A percentile compares a stretch with the other conserved stretches of the same genome.
Evolutionary conservation across 2,113 vertebrate genomes (phyloP).

Genomic region (Dipodomys merriami): DNA sequence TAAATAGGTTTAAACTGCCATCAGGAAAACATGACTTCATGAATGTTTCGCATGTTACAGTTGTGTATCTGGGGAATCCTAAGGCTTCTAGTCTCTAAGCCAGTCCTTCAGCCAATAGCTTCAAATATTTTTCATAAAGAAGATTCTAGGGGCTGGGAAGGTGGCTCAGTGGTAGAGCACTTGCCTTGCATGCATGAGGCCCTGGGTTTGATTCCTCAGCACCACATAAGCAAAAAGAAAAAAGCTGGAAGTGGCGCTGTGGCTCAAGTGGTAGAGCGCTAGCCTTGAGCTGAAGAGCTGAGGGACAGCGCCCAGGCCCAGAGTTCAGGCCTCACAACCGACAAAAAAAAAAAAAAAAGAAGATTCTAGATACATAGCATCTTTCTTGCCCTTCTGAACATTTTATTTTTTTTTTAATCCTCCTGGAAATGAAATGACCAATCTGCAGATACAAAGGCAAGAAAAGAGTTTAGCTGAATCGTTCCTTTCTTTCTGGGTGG

Average conservation of each 20-base stretch:
- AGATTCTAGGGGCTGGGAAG: background rate
- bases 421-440: constrained; percentile 27
- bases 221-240: too few relatives aligned
- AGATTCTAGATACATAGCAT: constrained; percentile 4
- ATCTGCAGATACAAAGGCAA: background rate
- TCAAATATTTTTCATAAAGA: constrained; percentile 37
- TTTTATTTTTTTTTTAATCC: constrained; percentile 20
- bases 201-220: too few relatives aligned
- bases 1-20: constrained; percentile 1
- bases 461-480: background rate
- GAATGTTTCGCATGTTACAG: constrained; percentile 5
- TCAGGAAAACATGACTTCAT: background rate
- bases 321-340: too few relatives aligned
- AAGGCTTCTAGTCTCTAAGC: background rate
- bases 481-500: background rate
- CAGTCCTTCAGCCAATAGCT: background rate
- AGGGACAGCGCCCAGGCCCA: too few relatives aligned
- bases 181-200: too few relatives aligned
- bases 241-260: too few relatives aligned
- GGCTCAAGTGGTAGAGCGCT: too few relatives aligned
- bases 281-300: too few relatives aligned
- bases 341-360: background rate
- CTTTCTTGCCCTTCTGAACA: background rate
- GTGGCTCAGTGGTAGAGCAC: too few relatives aligned
- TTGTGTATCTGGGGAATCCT: background rate